Evolutionary conservation across 2,113 vertebrate genomes (phyloP).

Genomic region (Myotis brandtii): DNA sequence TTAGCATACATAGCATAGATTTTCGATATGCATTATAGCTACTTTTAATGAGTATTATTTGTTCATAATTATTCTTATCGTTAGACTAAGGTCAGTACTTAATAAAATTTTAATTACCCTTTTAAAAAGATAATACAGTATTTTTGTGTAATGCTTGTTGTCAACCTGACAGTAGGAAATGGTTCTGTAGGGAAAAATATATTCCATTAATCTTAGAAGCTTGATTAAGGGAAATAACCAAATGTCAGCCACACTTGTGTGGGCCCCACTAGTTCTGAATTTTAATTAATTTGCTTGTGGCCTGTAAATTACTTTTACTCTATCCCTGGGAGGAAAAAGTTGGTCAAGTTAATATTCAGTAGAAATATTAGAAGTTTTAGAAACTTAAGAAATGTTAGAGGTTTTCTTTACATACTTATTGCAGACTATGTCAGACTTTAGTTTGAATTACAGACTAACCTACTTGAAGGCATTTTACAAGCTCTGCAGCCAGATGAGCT

Average conservation of each 20-base stretch:
- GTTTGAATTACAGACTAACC: background rate
- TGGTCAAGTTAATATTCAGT: background rate
- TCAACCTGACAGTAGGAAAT: background rate
- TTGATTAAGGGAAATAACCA: background rate
- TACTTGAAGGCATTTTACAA: background rate
- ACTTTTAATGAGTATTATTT: slow-evolving; percentile 46
- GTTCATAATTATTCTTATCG: slow-evolving; percentile 47
- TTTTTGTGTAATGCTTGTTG: slow-evolving; percentile 32
- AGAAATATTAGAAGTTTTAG: background rate
- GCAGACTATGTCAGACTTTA: background rate
- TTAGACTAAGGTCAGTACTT: slow-evolving; percentile 37
- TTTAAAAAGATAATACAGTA: slow-evolving; percentile 28
- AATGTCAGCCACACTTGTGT: background rate
- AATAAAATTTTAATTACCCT: slow-evolving; percentile 50
- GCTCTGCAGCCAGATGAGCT: background rate
- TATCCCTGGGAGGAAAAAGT: background rate
- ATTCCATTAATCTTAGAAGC: background rate
- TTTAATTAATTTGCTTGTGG: slow-evolving; percentile 26
- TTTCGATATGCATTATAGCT: background rate
- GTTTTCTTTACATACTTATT: background rate
- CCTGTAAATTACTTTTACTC: background rate
- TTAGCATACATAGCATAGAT: background rate
- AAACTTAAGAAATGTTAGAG: background rate
- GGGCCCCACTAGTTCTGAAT: background rate
- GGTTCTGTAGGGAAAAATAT: background rate